These are phyloP conservation scores for Antechinus flavipes DNA, from an alignment of 2,113 vertebrate genomes.

Conservation along the genomic window DNA sequence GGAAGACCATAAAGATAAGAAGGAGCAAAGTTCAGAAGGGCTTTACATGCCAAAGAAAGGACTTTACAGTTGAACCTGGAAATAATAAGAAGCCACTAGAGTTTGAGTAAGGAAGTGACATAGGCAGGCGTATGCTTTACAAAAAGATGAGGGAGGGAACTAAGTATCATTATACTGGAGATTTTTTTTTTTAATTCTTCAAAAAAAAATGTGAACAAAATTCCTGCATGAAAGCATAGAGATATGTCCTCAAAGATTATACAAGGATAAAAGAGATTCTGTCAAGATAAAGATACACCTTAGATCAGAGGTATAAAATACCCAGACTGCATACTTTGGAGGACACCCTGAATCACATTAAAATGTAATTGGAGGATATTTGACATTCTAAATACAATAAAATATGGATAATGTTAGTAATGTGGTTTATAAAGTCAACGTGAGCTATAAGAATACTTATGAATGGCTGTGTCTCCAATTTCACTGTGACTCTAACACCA, in stretches of 20 bases:
- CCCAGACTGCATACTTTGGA: background rate
- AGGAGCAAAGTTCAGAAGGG: background rate
- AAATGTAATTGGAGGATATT: background rate
- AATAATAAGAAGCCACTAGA: background rate
- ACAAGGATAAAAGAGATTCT: conserved; percentile 47
- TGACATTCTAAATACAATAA: background rate
- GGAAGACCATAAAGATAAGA: background rate
- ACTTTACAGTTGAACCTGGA: background rate
- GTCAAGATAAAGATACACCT: conserved; percentile 42
- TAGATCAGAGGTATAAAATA: background rate
- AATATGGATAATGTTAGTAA: background rate
- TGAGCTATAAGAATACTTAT: background rate
- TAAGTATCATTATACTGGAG: background rate
- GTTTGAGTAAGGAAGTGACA: background rate
- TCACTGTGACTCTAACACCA: background rate
- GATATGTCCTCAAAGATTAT: background rate
- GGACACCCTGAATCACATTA: background rate
- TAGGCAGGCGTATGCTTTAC: background rate
- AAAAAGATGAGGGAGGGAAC: background rate
- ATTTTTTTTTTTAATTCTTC: background rate
- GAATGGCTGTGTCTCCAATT: background rate
- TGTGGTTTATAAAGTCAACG: background rate
- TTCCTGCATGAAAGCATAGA: conserved; percentile 40
- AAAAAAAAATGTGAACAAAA: conserved; percentile 20
- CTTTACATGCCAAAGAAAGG: background rate